Conservation (phyloP, 2,113 vertebrate genomes). For the Chascanopsetta lugubris region DNA sequence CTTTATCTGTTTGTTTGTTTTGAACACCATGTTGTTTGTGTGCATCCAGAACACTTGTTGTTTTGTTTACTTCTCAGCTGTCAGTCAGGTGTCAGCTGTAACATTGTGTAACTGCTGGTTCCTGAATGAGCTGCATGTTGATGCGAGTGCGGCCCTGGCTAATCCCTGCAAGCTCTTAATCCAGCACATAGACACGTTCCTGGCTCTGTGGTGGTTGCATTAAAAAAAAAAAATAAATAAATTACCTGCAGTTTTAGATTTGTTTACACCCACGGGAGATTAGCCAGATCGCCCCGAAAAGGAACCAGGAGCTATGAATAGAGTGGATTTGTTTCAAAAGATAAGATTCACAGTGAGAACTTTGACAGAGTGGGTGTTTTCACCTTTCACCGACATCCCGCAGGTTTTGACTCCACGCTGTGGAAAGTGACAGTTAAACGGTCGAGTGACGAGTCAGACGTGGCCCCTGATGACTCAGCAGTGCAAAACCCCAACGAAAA, state of each 20-base stretch:
- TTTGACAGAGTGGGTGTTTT: not conserved
- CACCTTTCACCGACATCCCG: not conserved
- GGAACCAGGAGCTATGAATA: too few species aligned
- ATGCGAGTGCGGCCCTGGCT: constrained; percentile 45
- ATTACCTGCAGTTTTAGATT: not conserved
- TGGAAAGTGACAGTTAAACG: not conserved
- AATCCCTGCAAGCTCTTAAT: constrained; percentile 77
- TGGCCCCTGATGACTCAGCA: constrained; percentile 12
- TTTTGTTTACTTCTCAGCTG: constrained; percentile 28
- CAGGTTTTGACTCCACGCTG: not conserved
- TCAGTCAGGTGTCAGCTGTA: constrained; percentile 44
- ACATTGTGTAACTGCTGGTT: constrained; percentile 61
- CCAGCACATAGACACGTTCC: constrained; percentile 38
- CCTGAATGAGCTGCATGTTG: constrained; percentile 36
- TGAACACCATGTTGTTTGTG: constrained; percentile 8
- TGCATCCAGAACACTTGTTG: not conserved
- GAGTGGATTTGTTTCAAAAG: not conserved
- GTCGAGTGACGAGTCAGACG: constrained; percentile 8
- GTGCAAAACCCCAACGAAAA: not conserved
- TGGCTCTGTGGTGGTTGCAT: constrained; percentile 13
- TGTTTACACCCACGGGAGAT: not conserved
- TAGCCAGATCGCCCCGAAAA: too few species aligned
- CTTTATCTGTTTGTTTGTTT: too few species aligned
- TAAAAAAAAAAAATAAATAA: too few species aligned
- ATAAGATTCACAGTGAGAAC: not conserved